A percentile compares a stretch with the other conserved stretches of the same genome.
Evolutionary conservation across 2,888 invertebrate genomes (phyloP).

Genomic region (Branchellion lobata): DNA sequence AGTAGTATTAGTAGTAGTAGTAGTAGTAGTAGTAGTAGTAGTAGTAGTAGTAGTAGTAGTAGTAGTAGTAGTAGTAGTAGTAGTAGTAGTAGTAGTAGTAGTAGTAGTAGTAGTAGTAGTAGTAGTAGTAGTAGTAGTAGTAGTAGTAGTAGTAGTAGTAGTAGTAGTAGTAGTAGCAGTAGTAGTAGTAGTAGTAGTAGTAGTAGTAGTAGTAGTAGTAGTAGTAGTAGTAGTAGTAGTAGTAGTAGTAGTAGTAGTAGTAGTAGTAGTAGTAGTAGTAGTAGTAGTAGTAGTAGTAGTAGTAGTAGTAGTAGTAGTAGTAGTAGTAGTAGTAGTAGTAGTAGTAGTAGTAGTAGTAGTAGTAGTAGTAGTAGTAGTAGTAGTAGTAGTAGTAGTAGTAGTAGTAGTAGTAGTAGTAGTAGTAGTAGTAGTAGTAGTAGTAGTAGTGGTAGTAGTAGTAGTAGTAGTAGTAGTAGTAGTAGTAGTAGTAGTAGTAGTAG

Average conservation of each 20-base stretch:
- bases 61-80: slow-evolving; percentile 48
- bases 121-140: slow-evolving; percentile 33
- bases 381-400: slow-evolving; percentile 45
- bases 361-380: slow-evolving; percentile 47
- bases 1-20: slow-evolving; percentile 44
- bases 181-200: slow-evolving; percentile 25
- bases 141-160: slow-evolving; percentile 7
- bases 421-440: slow-evolving; percentile 48
- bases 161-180: slow-evolving; percentile 8
- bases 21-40: slow-evolving; percentile 49
- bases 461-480: slow-evolving; percentile 44
- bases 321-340: slow-evolving; percentile 47
- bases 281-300: slow-evolving; percentile 49
- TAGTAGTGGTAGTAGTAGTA: slow-evolving; percentile 47
- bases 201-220: slow-evolving; percentile 25
- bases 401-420: slow-evolving; percentile 47
- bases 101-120: slow-evolving; percentile 36
- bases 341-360: slow-evolving; percentile 50
- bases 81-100: slow-evolving; percentile 50
- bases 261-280: slow-evolving; percentile 48
- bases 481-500: slow-evolving; percentile 47
- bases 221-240: slow-evolving; percentile 42
- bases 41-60: slow-evolving; percentile 46
- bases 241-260: slow-evolving; percentile 49
- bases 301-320: slow-evolving; percentile 48